These are phyloP conservation scores for Bradypodion ventrale DNA, from an alignment of 2,797 vertebrate genomes.

Conservation along the genomic window DNA sequence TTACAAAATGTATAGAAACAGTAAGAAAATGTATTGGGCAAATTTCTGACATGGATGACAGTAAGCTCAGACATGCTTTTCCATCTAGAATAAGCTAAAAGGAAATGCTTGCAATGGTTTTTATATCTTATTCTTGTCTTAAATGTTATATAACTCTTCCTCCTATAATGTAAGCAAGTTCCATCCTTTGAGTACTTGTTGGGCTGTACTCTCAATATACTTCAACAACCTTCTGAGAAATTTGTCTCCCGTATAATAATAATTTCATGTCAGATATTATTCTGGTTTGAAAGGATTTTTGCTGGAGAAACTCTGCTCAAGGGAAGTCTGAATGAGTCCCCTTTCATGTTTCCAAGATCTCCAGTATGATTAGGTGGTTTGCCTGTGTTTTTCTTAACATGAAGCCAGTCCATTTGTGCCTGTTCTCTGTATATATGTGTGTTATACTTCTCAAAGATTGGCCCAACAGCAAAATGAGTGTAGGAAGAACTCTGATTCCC, in stretches of 20 bases:
- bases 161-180: slow-evolving; percentile 34
- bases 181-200: background rate
- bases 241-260: slow-evolving; percentile 41
- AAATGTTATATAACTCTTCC: slow-evolving; percentile 32
- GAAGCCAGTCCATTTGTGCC: too few species aligned
- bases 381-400: too few species aligned
- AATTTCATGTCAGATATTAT: too few species aligned
- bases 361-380: too few species aligned
- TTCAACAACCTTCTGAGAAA: slow-evolving; percentile 46
- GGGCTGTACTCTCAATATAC: slow-evolving; percentile 13
- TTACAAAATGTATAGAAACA: background rate
- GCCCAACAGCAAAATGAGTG: too few species aligned
- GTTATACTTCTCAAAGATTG: too few species aligned
- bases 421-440: too few species aligned
- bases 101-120: background rate
- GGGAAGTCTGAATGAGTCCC: too few species aligned
- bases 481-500: too few species aligned
- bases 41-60: background rate
- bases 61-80: background rate
- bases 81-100: background rate
- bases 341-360: too few species aligned
- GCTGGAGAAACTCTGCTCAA: too few species aligned
- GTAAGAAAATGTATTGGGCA: background rate
- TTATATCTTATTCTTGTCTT: slow-evolving; percentile 3
- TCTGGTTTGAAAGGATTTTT: too few species aligned